phyloP scores from a whole-genome alignment of 2,113 vertebrate species.

The Menura novaehollandiae region DNA sequence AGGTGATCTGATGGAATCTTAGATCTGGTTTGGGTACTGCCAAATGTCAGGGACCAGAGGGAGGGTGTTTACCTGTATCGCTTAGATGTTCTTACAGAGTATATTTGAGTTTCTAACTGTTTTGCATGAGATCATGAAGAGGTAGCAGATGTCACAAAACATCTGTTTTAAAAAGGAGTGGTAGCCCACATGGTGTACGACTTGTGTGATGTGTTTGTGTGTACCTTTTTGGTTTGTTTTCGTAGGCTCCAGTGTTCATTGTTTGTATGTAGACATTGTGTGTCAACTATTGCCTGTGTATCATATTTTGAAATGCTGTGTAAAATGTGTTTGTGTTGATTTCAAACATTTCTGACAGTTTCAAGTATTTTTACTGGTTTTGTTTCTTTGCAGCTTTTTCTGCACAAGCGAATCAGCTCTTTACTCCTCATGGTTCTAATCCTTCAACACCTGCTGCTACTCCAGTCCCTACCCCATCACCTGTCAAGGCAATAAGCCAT shows the following conservation, averaged over 20 bases:
- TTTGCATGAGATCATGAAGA: conserved; percentile 37
- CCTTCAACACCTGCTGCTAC: conserved; percentile 80
- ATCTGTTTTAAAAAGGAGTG: background rate
- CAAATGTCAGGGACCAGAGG: background rate
- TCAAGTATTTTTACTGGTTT: conserved; percentile 67
- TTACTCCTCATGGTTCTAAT: conserved; percentile 85
- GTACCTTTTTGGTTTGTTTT: background rate
- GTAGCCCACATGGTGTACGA: background rate
- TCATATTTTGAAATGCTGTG: conserved; percentile 32
- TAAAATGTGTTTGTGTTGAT: conserved; percentile 55
- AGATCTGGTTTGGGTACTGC: background rate
- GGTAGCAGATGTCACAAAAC: background rate
- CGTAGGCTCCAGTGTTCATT: background rate
- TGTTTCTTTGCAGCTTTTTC: conserved; percentile 81
- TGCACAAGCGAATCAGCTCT: conserved; percentile 84
- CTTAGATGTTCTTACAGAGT: background rate
- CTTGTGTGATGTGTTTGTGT: conserved; percentile 2
- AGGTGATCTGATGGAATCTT: conserved; percentile 40
- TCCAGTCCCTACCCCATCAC: conserved; percentile 78
- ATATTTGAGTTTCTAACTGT: background rate
- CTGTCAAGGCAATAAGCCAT: conserved; percentile 75
- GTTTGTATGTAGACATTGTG: background rate
- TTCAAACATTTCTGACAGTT: conserved; percentile 45
- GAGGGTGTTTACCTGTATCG: conserved; percentile 11
- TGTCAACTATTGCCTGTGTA: conserved; percentile 30